These are phyloP conservation scores for Oligia latruncula DNA, from an alignment of 2,888 invertebrate species.

Conservation along the genomic window DNA sequence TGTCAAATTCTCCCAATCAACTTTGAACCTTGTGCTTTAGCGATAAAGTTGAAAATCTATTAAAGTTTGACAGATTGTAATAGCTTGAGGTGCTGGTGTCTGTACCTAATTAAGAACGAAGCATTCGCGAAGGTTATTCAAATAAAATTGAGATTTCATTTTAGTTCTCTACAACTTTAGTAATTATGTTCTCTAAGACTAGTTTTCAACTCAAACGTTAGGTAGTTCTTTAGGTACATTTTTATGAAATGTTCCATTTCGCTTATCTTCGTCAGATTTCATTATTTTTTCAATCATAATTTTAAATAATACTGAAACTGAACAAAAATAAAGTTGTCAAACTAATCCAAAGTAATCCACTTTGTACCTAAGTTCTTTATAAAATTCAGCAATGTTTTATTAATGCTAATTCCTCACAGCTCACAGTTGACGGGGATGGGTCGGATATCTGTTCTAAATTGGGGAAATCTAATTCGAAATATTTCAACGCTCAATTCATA, in stretches of 20 bases:
- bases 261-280: neutral
- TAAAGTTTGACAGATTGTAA: too few relatives aligned
- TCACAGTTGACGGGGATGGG: neutral
- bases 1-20: too few relatives aligned
- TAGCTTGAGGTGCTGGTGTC: too few relatives aligned
- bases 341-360: constrained; percentile 1
- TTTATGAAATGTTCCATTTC: neutral
- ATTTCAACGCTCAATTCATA: neutral
- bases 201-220: too few relatives aligned
- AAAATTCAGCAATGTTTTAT: constrained; percentile 19
- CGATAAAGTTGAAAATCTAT: too few relatives aligned
- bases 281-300: neutral
- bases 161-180: constrained; percentile 1
- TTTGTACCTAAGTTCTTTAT: neutral
- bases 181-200: neutral
- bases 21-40: too few relatives aligned
- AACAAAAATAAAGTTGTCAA: neutral
- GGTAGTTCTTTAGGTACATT: neutral
- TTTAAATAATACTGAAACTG: neutral
- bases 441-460: neutral
- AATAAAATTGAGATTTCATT: too few relatives aligned
- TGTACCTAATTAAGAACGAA: too few relatives aligned
- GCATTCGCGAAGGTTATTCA: too few relatives aligned
- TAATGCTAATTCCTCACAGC: constrained; percentile 3
- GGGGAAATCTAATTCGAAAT: constrained; percentile 9